phyloP scores from a whole-genome alignment of 1,140 invertebrate species.

The Magallana angulata region DNA sequence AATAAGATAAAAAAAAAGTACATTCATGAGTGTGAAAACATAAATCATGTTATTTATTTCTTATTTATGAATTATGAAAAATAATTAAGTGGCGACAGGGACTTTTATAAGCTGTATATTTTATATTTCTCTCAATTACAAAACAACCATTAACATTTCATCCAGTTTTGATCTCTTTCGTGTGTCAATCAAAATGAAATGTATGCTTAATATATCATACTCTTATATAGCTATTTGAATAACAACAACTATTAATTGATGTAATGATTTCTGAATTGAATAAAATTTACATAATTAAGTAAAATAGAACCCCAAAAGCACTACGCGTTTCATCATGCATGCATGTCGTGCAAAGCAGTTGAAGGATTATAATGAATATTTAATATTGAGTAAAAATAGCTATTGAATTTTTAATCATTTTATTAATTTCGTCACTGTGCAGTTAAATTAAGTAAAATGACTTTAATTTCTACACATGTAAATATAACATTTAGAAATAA shows the following conservation, averaged over 20 bases:
- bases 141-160: neutral
- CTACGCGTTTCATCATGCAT: too few species aligned
- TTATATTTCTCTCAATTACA: neutral
- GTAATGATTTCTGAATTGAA: neutral
- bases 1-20: neutral
- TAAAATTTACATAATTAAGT: neutral
- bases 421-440: too few species aligned
- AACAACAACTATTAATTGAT: neutral
- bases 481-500: too few species aligned
- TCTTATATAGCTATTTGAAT: neutral
- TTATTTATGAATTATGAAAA: conserved; percentile 15
- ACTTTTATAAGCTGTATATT: neutral
- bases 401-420: too few species aligned
- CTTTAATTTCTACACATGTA: too few species aligned
- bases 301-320: neutral
- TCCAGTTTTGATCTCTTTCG: neutral
- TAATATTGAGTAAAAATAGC: too few species aligned
- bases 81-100: conserved; percentile 12
- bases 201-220: neutral
- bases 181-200: conserved; percentile 7
- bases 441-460: too few species aligned
- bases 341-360: too few species aligned
- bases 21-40: conserved; percentile 5
- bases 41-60: neutral
- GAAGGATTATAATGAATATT: too few species aligned